Base-by-base conservation (phyloP, 1,140 invertebrate genomes). In the Schlechtendalia chinensis region DNA sequence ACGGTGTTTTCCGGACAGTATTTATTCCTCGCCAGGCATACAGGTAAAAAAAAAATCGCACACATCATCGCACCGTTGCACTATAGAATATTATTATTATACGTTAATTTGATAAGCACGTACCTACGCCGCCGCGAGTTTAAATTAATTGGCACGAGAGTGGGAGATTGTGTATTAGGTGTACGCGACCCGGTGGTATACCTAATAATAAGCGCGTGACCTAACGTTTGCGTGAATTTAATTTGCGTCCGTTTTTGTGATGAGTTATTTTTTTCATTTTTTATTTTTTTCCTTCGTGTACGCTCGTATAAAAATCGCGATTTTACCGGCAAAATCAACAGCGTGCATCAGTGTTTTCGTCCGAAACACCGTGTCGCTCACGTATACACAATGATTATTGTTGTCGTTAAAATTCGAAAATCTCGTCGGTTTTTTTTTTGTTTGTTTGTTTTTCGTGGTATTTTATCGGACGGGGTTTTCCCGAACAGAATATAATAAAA, bases 21-120 rank as follows among this genome's bases (percentile, higher is more conserved):
- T 79, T 79, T 79, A 63, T 79, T 79, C 47, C 75, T 79, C 39
- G 75, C 75, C 75, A 79, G 75, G 75, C 75, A 79, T 63, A 63
- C 75, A 79, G 75, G 75, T 79, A 79, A 63, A 39, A 79, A 63
- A 39, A 39, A 4, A 3, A 39, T 39, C 32, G 32, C 32, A 8
- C 32, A 39, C 32, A 8, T 39, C 32, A 39, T 39, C 32, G 32
- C 32, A 39, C 32, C 32, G 32, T 61, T 32, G 47, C 32, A 22
- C 27, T 19, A 63, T 47, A 69, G 10, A n/a, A n/a, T 50, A 50
- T 50, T 50, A 50, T 50, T 50, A 50, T 50, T 50, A 50, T 47
- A 27, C 6, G 14, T 50, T 69, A 24, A 50, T 69, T 69, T 69
- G 67, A 69, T 69, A 69, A 69, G 24, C 45, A 17, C 39, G 8